These are phyloP conservation scores for Centrocercus urophasianus DNA, from an alignment of 2,113 vertebrate species.

Conservation along the genomic window DNA sequence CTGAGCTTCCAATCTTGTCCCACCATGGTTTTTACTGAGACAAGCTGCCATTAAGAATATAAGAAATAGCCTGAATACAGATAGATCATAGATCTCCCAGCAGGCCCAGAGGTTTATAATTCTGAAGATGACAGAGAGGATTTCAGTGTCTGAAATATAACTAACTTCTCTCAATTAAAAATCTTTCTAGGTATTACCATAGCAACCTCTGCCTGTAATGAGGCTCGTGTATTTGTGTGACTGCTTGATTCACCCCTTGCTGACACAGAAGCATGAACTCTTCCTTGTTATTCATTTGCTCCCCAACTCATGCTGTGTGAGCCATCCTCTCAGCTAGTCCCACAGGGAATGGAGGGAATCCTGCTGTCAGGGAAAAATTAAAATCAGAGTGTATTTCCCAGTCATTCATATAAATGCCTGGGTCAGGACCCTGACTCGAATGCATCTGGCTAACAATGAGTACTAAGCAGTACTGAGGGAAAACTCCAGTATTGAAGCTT, in stretches of 20 bases:
- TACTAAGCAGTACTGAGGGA: neutral
- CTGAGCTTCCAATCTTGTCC: neutral
- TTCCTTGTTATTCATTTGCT: neutral
- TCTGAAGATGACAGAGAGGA: neutral
- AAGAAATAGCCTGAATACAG: neutral
- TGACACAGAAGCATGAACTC: slow-evolving; percentile 29
- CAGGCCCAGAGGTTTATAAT: neutral
- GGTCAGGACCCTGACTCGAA: neutral
- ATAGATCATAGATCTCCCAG: neutral
- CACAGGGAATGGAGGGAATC: neutral
- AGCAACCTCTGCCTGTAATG: slow-evolving; percentile 43
- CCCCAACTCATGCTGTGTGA: neutral
- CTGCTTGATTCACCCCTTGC: slow-evolving; percentile 35
- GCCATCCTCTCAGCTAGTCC: neutral
- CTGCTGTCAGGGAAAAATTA: neutral
- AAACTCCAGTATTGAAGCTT: neutral
- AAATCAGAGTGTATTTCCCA: neutral
- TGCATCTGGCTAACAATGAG: neutral
- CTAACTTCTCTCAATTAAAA: slow-evolving; percentile 41
- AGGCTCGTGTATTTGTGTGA: slow-evolving; percentile 2
- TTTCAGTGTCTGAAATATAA: slow-evolving; percentile 14
- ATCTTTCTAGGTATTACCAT: slow-evolving; percentile 35
- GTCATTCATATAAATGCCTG: neutral
- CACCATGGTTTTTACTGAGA: neutral
- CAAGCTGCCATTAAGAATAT: neutral